Evolutionary conservation across 2,113 vertebrate genomes (phyloP).

Genomic region (Notiomystis cincta): DNA sequence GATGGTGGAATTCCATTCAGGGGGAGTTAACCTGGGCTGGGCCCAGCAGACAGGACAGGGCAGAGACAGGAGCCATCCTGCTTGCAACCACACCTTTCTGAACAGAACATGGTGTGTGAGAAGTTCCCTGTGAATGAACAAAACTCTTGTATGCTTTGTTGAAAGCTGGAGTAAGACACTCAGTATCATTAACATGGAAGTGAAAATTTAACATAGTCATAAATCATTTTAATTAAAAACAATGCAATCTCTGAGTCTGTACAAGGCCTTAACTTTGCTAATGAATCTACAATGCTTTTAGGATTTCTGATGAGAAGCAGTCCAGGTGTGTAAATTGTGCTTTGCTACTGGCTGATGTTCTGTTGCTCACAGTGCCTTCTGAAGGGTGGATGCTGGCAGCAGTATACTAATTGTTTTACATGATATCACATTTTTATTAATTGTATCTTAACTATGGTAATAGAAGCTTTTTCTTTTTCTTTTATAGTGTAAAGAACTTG

Average conservation of each 20-base stretch:
- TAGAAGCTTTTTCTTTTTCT: slow-evolving; percentile 22
- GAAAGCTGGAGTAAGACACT: neutral
- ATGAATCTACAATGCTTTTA: neutral
- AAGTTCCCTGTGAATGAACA: neutral
- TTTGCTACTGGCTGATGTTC: neutral
- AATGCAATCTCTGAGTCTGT: neutral
- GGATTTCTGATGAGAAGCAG: neutral
- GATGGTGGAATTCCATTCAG: neutral
- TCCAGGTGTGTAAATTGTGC: neutral
- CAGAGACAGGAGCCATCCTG: neutral
- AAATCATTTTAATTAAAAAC: neutral
- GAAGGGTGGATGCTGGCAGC: neutral
- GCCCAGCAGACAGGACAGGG: neutral
- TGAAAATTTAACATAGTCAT: neutral
- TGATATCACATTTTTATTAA: neutral
- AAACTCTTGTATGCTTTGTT: neutral
- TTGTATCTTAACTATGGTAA: neutral
- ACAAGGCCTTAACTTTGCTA: neutral
- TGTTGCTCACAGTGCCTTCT: neutral
- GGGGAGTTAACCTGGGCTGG: neutral
- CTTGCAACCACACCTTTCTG: neutral
- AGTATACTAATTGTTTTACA: neutral
- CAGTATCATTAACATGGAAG: neutral
- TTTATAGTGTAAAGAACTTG: slow-evolving; percentile 78
- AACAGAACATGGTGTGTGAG: neutral